Conservation (phyloP, 2,797 vertebrate genomes). For the Lepus townsendii region DNA sequence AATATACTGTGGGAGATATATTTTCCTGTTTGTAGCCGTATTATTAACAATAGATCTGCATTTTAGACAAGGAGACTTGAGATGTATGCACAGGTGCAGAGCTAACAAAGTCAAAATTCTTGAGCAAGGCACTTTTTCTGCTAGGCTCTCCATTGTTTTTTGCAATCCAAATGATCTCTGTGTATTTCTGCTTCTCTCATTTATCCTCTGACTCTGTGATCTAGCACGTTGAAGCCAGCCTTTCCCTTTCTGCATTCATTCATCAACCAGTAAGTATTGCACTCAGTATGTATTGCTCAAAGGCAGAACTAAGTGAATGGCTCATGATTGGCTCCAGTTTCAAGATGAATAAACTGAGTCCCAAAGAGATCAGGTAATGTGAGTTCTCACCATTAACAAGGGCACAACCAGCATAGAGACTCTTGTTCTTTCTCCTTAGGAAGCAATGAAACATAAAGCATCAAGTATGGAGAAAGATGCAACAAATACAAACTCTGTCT, state of each 20-base stretch:
- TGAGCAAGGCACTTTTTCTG: not conserved
- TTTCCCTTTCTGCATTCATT: too few relatives aligned
- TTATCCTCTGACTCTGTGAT: not conserved
- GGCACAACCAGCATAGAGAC: not conserved
- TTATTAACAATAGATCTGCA: not conserved
- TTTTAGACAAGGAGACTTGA: not conserved
- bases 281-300: not conserved
- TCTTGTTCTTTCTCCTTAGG: not conserved
- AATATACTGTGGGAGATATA: not conserved
- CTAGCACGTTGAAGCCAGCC: not conserved
- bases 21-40: not conserved
- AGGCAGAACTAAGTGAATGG: not conserved
- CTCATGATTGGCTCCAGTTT: not conserved
- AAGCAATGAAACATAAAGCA: not conserved
- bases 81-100: not conserved
- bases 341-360: constrained; percentile 4
- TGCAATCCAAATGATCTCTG: not conserved
- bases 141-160: not conserved
- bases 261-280: too few relatives aligned
- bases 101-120: not conserved
- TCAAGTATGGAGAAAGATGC: not conserved
- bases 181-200: not conserved
- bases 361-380: not conserved
- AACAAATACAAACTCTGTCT: not conserved
- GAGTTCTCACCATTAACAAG: not conserved